Evolutionary conservation across 2,113 vertebrate species (phyloP), one percentile per base, ranked within the genome.

Genomic region (Albula glossodonta): DNA sequence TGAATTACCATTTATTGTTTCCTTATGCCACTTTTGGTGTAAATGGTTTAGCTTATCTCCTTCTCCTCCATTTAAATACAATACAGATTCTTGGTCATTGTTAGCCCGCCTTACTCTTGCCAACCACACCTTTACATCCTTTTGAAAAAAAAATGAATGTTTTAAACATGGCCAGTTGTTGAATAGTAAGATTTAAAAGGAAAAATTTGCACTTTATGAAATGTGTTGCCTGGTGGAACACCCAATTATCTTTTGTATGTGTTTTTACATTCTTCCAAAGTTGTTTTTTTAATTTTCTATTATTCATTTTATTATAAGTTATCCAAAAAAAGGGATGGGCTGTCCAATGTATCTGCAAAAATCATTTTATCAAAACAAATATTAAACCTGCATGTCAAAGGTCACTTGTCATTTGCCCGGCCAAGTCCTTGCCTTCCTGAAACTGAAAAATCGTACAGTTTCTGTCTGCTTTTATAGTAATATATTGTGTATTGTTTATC

Each of bases 391-490:
- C 88, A 88, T 91, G 89, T 91, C 90, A 90, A 89, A 90, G 90
- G 88, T 91, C 87, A 89, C 86, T 90, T 89, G 83, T 87, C 90
- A 83, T 90, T 90, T 90, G 89, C 90, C 92, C 88, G 89, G 91
- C 92, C 87, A 85, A 85, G 89, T 90, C 89, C 89, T 90, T 90
- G 91, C 91, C 91, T 92, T 93, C 91, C 91, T 92, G 88, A 89
- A 89, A 92, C 88, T 90, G 89, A 90, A 91, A 60, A 91, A 91
- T 48, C 48, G 83, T 88, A 89, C 89, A 91, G 90, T 92, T 90
- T 90, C 88, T 92, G 91, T 91, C 91, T 91, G 90, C 91, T 92
- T 91, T 91, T 92, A 87, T 91, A 90, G 89, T 89, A 88, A 84
- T 89, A 89, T 91, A 87, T 90, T 86, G 52, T 87, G 52, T 85